Base-by-base conservation (phyloP, 1,140 invertebrate genomes). In the Subanguina moxae region DNA sequence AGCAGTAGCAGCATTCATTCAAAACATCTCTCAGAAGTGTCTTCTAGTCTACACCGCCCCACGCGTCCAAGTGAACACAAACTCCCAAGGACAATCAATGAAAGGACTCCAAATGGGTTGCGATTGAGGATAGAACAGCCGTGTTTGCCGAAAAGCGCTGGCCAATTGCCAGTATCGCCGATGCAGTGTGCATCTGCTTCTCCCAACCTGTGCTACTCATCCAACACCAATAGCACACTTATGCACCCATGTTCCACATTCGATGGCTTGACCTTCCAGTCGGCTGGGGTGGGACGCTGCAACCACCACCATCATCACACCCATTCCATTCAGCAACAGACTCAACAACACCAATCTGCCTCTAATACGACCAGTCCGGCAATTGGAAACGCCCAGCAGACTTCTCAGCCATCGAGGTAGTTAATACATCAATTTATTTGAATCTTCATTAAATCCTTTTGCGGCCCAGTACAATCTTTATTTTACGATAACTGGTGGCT, bases 361-460 rank as follows among this genome's bases (percentile, higher is more conserved):
- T 43, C 58, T 3, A 32, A 32, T 43, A 7, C 13, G 13, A 32
- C 3, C 27, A 43, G 32, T 38, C 32, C 32, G 32, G 32, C 58
- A 61, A 13, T 19, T 7, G 58, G 19, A 25, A 13, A 13, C 3
- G 8, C 58, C 8, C 58, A 43, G n/a, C 58, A 43, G 58, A 61
- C 5, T 65, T 62, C 67, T 46, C 45, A 76, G 45, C 52, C 76
- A 65, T 57, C 77, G 64, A 62, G 38, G 78, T 48, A 65, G 11
- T 38, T 38, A 5, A 38, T 38, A 38, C 11, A 5, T 38, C 11
- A 5, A 11, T 38, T n/a, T n/a, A n/a, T n/a, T n/a, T n/a, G n/a
- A n/a, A n/a, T n/a, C n/a, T n/a, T n/a, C n/a, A n/a, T n/a, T n/a
- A n/a, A n/a, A n/a, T n/a, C n/a, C n/a, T n/a, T n/a, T n/a, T n/a